Evolutionary conservation across 2,113 vertebrate genomes (phyloP).

Genomic region (Phainopepla nitens): DNA sequence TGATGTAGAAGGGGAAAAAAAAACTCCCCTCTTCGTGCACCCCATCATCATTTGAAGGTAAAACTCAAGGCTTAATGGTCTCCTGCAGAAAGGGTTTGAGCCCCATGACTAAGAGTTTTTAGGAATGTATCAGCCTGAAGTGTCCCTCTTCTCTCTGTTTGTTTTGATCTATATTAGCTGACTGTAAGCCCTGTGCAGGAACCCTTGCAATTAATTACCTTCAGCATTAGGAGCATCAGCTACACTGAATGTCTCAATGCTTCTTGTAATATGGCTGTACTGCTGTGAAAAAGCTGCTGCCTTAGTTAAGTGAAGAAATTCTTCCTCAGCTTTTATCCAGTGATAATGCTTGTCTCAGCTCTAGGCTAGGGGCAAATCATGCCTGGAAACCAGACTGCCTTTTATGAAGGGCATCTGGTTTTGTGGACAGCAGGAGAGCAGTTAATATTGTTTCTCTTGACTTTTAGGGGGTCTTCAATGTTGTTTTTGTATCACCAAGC

Average conservation of each 20-base stretch:
- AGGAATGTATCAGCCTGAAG: background rate
- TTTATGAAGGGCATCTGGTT: background rate
- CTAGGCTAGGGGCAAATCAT: background rate
- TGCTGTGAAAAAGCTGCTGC: background rate
- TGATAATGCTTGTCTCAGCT: background rate
- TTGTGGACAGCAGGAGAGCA: background rate
- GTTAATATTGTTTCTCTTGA: background rate
- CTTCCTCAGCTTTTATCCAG: background rate
- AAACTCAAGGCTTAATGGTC: background rate
- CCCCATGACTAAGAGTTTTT: background rate
- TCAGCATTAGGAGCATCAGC: background rate
- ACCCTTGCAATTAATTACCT: background rate
- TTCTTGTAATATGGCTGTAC: background rate
- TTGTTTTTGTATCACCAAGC: background rate
- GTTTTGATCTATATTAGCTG: background rate
- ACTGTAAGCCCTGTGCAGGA: background rate
- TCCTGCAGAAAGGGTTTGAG: background rate
- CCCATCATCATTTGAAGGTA: background rate
- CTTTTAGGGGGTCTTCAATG: background rate
- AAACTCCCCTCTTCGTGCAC: background rate
- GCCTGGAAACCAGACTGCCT: background rate
- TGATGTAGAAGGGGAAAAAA: background rate
- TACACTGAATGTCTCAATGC: background rate
- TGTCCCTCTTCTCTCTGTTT: background rate
- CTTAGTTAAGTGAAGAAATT: background rate